Evolutionary conservation across 2,888 invertebrate species (phyloP), one percentile per base, ranked within the genome.

Genomic region (Phortica okadai): DNA sequence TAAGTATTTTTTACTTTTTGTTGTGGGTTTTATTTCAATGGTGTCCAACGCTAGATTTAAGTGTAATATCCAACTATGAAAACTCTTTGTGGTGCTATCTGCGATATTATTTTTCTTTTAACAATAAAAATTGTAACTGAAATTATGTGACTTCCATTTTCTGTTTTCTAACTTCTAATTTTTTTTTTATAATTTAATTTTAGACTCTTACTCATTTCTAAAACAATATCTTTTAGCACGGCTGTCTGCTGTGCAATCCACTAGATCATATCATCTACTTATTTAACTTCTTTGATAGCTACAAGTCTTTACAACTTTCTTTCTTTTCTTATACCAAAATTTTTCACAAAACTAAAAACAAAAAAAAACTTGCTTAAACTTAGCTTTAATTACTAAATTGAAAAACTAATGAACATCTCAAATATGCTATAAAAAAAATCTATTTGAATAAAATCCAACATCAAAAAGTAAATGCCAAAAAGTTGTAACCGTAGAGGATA

Each of bases 371-470:
- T 70, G 69, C 69, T 50, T n/a, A 70, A 70, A 25, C 11, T 8
- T 70, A 70, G 69, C 69, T 70, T 21, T 25, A 70, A 50, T 21
- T 41, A 66, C 66, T 41, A 11, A 66, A 66, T 8, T 45, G 10
- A n/a, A 69, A 44, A 41, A 41, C n/a, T 33, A 64, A 33, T 64
- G 10, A 66, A 82, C 78, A 81, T 76, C 74, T 79, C 59, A 82
- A 66, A 66, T 66, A 66, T 21, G 21, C 11, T 25, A 16, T 25
- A 21, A 66, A 41, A 11, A 66, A 66, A 41, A 11, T 59, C 44
- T 16, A 62, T 56, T 41, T 42, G 45, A 72, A 56, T 21, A 10
- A 54, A 50, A 70, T 70, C 25, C 54, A 16, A 50, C 10, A 56
- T 33, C 54, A 6, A 66, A 66, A 72, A 72, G 21, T 54, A 56